Percentiles rank a stretch among this genome's conserved stretches.
Conservation (phyloP, 2,797 vertebrate genomes). For the Coilia nasus region DNA sequence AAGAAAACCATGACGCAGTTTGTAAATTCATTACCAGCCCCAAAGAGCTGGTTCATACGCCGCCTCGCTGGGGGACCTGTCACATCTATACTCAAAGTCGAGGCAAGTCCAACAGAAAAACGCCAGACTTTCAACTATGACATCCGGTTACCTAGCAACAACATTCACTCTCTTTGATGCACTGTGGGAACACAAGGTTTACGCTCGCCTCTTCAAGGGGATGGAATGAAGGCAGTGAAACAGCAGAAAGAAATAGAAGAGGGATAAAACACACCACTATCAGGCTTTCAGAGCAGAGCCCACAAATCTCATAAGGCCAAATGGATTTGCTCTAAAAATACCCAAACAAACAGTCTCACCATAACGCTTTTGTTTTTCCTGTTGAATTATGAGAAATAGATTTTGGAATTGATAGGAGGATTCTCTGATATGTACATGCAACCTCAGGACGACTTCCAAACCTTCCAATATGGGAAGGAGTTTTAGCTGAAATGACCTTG, state of each 20-base stretch:
- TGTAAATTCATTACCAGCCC: slow-evolving; percentile 42
- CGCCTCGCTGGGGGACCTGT: slow-evolving; percentile 24
- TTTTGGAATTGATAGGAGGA: not conserved
- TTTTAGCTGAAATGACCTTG: slow-evolving; percentile 13
- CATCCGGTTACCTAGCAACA: slow-evolving; percentile 61
- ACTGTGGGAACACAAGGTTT: slow-evolving; percentile 49
- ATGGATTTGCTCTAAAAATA: not conserved
- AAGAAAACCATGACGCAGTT: slow-evolving; percentile 22
- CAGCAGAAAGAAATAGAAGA: slow-evolving; percentile 37
- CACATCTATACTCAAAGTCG: slow-evolving; percentile 44
- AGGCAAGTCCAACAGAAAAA: slow-evolving; percentile 38
- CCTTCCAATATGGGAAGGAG: not conserved
- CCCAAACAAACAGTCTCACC: not conserved
- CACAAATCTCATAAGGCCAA: not conserved
- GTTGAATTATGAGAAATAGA: not conserved
- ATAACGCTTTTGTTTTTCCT: not conserved
- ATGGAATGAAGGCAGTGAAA: slow-evolving; percentile 37
- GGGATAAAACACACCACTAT: slow-evolving; percentile 17
- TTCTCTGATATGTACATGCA: not conserved
- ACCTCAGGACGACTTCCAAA: not conserved
- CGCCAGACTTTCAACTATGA: slow-evolving; percentile 50
- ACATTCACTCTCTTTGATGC: slow-evolving; percentile 50
- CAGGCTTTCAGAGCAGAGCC: not conserved
- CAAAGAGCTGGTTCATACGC: not conserved
- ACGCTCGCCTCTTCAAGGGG: slow-evolving; percentile 27